These are phyloP conservation scores for Blomia tropicalis DNA, from an alignment of 2,888 invertebrate genomes.

Conservation along the genomic window DNA sequence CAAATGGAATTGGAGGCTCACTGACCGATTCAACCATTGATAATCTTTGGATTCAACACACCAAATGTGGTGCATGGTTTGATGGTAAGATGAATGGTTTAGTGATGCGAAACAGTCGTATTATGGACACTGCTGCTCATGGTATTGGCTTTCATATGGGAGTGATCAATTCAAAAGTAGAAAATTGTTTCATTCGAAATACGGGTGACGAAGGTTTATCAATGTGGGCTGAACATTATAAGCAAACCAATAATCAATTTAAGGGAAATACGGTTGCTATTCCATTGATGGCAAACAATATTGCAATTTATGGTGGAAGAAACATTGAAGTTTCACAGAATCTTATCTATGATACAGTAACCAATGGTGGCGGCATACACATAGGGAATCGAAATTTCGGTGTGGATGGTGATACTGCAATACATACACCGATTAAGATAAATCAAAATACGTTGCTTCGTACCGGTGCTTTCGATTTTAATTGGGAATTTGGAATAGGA, in stretches of 20 bases:
- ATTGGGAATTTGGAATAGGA: neutral
- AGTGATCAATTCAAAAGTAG: neutral
- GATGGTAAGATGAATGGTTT: constrained; percentile 1
- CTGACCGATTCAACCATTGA: neutral
- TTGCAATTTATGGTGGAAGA: neutral
- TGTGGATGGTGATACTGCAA: neutral
- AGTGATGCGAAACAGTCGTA: neutral
- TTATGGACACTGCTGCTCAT: constrained; percentile 11
- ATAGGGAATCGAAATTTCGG: neutral
- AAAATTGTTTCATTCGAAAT: neutral
- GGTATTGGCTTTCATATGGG: neutral
- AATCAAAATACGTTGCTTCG: neutral
- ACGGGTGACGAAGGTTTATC: constrained; percentile 9
- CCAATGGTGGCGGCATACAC: neutral
- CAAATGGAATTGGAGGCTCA: constrained; percentile 1
- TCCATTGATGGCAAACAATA: constrained; percentile 1
- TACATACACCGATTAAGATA: neutral
- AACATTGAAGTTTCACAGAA: neutral
- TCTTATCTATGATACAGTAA: neutral
- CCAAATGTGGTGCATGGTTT: constrained; percentile 8
- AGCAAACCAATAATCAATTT: neutral
- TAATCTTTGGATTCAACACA: constrained; percentile 12
- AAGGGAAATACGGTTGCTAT: neutral
- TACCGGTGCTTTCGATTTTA: neutral
- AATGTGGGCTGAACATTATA: constrained; percentile 10